Base-by-base conservation (phyloP, 2,113 vertebrate genomes). In the Lipophrys pholis region DNA sequence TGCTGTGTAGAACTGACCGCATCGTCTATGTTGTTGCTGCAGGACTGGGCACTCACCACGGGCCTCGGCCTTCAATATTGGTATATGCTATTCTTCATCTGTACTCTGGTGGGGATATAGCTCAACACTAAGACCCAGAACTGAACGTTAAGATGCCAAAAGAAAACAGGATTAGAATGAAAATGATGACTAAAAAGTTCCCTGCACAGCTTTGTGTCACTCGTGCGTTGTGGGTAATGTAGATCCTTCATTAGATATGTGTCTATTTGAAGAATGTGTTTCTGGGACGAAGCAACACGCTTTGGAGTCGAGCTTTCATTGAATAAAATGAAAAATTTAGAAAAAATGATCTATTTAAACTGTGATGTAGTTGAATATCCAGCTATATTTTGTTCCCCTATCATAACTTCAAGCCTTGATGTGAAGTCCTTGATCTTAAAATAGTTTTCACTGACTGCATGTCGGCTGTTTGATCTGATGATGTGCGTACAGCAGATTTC, bases 351-450 rank as follows among this genome's bases (percentile, higher is more conserved):
- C 42, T 59, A n/a, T 42, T 53, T 53, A 16, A 75, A 65, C 1
- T 40, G 42, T 58, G 48, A 12, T 74, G 2, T 56, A 38, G 46
- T 21, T 67, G 65, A 65, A 72, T 14, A 73, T 51, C 43, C 7
- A 35, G 11, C 1, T 11, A 48, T 74, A 51, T 63, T 42, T n/a
- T 15, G 21, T 6, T 43, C 11, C 3, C 39, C 11, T 52, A 17
- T 69, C 30, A 64, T 61, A 38, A 42, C 46, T 59, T 7, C 17
- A 60, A 66, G 12, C 0, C 40, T 63, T 11, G 5, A 60, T 70
- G 56, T 64, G 49, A 73, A 60, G 57, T 64, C 54, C 62, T 85
- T 83, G 67, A 81, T 78, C 73, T 55, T 36, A 57, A 74, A 82
- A 71, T 77, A 69, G 35, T 39, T 67, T 58, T 58, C 6, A 30